phyloP scores from a whole-genome alignment of 2,797 vertebrate species.

The Malacoraja senta region DNA sequence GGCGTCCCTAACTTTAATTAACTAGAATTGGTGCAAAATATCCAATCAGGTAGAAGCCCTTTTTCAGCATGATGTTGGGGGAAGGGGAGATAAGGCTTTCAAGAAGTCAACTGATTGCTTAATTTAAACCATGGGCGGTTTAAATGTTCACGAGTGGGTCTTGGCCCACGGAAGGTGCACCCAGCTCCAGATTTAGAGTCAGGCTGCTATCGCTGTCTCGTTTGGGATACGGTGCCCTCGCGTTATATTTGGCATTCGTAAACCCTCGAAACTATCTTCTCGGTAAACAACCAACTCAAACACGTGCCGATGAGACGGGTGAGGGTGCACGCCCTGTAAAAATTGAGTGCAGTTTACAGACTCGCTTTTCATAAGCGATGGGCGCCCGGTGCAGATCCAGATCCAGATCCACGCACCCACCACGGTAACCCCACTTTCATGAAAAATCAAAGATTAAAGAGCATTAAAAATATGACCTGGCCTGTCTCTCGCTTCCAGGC shows the following conservation, averaged over 20 bases:
- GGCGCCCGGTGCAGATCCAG: no score
- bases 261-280: no score
- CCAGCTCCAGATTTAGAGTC: no score
- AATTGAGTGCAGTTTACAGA: background rate
- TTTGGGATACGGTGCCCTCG: no score
- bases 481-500: background rate
- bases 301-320: no score
- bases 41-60: background rate
- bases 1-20: background rate
- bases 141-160: background rate
- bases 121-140: background rate
- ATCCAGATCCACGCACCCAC: background rate
- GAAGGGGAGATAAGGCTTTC: background rate
- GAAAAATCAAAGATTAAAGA: background rate
- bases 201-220: no score
- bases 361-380: background rate
- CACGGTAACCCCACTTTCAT: background rate
- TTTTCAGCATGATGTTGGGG: background rate
- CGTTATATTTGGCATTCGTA: no score
- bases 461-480: background rate
- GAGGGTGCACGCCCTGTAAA: no score
- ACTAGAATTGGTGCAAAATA: background rate
- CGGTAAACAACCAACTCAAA: no score
- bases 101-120: background rate
- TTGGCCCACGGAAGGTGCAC: background rate